phyloP scores from a whole-genome alignment of 2,797 vertebrate species.

The Coracias cyanogaster region DNA sequence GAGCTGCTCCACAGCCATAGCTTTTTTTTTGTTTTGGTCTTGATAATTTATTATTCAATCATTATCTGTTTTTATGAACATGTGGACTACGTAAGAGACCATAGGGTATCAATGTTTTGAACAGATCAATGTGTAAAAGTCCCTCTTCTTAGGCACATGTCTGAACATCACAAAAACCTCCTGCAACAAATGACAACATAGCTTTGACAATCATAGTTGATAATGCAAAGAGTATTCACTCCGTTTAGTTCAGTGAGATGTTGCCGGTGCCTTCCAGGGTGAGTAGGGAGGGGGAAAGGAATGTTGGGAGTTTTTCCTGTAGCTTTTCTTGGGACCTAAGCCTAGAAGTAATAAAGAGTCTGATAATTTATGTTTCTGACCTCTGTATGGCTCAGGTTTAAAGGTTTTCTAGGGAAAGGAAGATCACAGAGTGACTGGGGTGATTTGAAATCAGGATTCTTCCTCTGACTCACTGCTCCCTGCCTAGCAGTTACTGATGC shows the following conservation, averaged over 20 bases:
- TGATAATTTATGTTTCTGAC: not conserved
- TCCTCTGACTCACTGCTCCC: not conserved
- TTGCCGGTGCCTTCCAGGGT: not conserved
- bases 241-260: not conserved
- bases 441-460: not conserved
- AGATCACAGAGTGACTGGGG: not conserved
- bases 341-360: not conserved
- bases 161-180: not conserved
- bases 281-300: not conserved
- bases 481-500: not conserved
- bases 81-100: not conserved
- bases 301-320: not conserved
- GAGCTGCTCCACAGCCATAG: not conserved
- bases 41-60: not conserved
- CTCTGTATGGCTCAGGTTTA: not conserved
- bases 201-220: not conserved
- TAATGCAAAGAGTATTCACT: not conserved
- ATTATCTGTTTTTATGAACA: not conserved
- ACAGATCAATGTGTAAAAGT: not conserved
- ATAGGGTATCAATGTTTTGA: not conserved
- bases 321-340: not conserved
- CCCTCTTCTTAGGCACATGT: not conserved
- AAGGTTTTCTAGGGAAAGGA: not conserved
- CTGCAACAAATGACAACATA: not conserved
- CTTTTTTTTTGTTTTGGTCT: not conserved